These are phyloP conservation scores for Danaus chrysippus DNA, from an alignment of 2,888 invertebrate genomes.

Conservation along the genomic window DNA sequence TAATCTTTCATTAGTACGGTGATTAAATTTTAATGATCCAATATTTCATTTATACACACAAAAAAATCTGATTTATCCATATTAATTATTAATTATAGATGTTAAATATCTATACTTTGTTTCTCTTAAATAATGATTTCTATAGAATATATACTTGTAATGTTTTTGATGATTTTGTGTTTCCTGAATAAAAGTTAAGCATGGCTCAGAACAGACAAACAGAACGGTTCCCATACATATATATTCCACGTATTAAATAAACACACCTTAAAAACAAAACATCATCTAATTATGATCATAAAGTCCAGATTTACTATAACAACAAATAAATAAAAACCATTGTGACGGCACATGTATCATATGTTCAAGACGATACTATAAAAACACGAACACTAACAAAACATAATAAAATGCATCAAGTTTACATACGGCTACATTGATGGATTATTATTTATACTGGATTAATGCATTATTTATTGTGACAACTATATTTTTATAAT, in stretches of 20 bases:
- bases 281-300: conserved; percentile 1
- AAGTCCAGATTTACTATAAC: not conserved
- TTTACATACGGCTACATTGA: conserved; percentile 37
- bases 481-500: not conserved
- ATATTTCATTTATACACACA: not conserved
- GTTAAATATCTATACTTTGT: too few species aligned
- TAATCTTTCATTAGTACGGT: not conserved
- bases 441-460: conserved; percentile 37
- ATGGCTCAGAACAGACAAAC: too few species aligned
- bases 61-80: too few species aligned
- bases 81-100: too few species aligned
- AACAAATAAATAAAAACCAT: conserved; percentile 26
- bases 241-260: not conserved
- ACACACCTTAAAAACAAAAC: not conserved
- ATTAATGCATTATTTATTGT: conserved; percentile 11
- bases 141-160: too few species aligned
- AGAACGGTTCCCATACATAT: not conserved
- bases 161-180: too few species aligned
- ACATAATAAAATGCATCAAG: conserved; percentile 57
- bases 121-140: too few species aligned
- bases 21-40: not conserved
- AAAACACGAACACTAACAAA: conserved; percentile 57
- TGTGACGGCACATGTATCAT: conserved; percentile 53
- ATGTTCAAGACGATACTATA: conserved; percentile 37
- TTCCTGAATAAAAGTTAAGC: too few species aligned